Base-by-base conservation (phyloP, 2,113 vertebrate species). In the Labeo rohita region DNA sequence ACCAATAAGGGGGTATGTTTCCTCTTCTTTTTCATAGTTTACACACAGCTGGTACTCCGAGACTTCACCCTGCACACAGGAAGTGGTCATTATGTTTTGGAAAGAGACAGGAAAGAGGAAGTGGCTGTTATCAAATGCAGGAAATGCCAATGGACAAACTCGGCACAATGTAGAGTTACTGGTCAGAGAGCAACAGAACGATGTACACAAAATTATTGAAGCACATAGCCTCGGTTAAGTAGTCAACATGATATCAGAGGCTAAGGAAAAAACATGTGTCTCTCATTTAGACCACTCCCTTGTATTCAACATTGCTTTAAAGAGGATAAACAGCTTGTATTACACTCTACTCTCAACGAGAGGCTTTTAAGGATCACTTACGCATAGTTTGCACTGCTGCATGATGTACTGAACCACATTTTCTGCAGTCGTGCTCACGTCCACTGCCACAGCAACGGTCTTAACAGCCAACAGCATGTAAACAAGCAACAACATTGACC, bases 21-120 rank as follows among this genome's bases (percentile, higher is more conserved):
- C 85, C 23, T 94, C 93, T 73, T 95, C 94, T 86, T 93, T 95
- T 87, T 93, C 93, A 50, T 94, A 89, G 56, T 94, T 90, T 70
- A 95, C 95, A 93, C 95, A 95, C 56, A 96, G 93, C 81, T 94
- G 92, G 87, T 95, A 91, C 85, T 96, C 93, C 45, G 83, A 92
- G 73, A 92, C 89, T 34, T 78, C 90, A 28, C 73, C 93, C 95
- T 95, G 89, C 85, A 86, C 61, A 88, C 50, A 86, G 80, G 83
- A 89, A 89, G 75, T n/a, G 63, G 39, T 45, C 56, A 88, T 76
- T 79, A 80, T 61, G 43, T 85, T 80, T 74, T 79, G 23, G 73
- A 85, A 70, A 85, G 45, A 36, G 45, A 84, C 85, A 83, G 86
- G 87, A 89, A 89, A 86, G 47, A 84, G 84, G 85, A 88, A 86